Base-by-base conservation (phyloP, 2,113 vertebrate species). In the Phrynocephalus versicolor region DNA sequence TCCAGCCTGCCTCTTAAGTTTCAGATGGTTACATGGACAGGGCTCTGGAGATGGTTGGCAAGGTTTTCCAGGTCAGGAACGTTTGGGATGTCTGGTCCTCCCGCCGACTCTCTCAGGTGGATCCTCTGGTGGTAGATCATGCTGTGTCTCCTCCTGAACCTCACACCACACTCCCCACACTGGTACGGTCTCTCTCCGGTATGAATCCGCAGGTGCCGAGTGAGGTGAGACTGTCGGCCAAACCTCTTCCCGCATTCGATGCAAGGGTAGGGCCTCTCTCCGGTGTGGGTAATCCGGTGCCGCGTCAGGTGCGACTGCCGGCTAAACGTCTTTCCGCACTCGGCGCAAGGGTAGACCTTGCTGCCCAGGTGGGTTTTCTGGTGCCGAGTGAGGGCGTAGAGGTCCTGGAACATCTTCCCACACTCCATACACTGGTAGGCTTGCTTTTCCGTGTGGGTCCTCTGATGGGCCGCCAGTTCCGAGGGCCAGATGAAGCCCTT, bases 161-260 rank as follows among this genome's bases (percentile, higher is more conserved):
- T 88, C 81, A 97, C 97, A 33, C 95, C 94, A 1, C 97, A 97
- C 0, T 95, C 94, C 89, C 71, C 21, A 15, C 93, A 93, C 35
- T 73, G 95, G 83, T 94, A 96, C 4, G 96, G 93, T 30, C 89
- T 87, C 35, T 94, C 94, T 0, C 96, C 95, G 1, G 87, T 80
- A 9, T 96, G 96, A 0, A 92, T 94, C 57, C 93, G 81, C 78
- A 93, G 89, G 64, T 96, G 96, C 55, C 96, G 95, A 21, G 94
- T 84, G 9, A 96, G 95, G 45, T 96, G 93, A 0, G 95, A 96
- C 15, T 93, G 96, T 0, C 94, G 96, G 8, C 95, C 70, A 45
- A 96, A 96, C 51, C 94, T 82, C 82, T 96, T 95, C 18, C 96
- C 96, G 6, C 95, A 96, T 64, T 96, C 96, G 0, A 84, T 85